Percentiles rank a stretch among this genome's conserved stretches.
phyloP scores from a whole-genome alignment of 2,797 vertebrate genomes.

The Poeciliopsis turneri region DNA sequence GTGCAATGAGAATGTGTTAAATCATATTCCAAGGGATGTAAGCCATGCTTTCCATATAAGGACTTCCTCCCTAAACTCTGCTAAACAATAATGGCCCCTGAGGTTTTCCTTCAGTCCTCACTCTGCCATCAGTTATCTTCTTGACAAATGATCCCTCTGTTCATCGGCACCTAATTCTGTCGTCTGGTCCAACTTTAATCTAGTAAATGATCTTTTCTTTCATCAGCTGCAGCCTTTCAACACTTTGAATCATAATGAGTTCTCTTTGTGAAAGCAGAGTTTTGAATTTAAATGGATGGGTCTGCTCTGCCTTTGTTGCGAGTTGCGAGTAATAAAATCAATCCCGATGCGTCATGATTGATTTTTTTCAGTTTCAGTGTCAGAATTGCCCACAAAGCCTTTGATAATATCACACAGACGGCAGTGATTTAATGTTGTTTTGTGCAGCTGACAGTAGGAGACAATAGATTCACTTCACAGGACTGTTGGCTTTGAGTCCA shows the following conservation, averaged over 20 bases:
- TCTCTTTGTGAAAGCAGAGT: constrained; percentile 34
- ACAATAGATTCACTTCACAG: neutral
- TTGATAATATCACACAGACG: neutral
- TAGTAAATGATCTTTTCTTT: constrained; percentile 45
- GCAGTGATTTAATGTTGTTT: neutral
- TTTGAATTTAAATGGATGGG: constrained; percentile 45
- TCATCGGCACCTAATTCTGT: constrained; percentile 25
- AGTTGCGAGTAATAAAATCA: constrained; percentile 13
- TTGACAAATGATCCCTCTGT: constrained; percentile 13
- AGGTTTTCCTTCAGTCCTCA: neutral
- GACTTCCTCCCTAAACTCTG: constrained; percentile 4
- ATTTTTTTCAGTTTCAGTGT: constrained; percentile 1
- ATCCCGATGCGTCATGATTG: constrained; percentile 30
- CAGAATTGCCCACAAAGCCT: neutral
- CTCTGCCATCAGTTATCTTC: constrained; percentile 1
- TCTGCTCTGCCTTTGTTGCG: constrained; percentile 20
- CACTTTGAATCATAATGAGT: constrained; percentile 50
- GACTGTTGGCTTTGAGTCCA: neutral
- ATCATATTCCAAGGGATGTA: constrained; percentile 40
- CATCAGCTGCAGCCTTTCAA: constrained; percentile 47
- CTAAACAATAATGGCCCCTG: neutral
- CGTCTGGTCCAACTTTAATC: constrained; percentile 39
- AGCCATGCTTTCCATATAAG: constrained; percentile 32
- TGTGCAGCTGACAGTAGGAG: neutral
- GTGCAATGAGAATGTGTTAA: constrained; percentile 56